Evolutionary conservation across 2,888 invertebrate species (phyloP), one percentile per base, ranked within the genome.

Genomic region (Coenonympha arcania): DNA sequence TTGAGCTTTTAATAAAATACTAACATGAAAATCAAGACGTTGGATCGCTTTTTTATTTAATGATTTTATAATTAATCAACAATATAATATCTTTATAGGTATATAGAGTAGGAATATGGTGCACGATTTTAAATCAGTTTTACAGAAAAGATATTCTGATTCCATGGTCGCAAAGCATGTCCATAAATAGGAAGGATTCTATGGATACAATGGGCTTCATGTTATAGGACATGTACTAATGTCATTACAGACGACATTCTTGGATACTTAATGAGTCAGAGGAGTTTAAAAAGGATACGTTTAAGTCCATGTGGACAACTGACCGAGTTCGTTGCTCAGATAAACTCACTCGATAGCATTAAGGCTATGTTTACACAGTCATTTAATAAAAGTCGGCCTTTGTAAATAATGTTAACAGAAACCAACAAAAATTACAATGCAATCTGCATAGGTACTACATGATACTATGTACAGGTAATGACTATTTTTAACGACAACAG

Each of bases 271-370:
- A 51, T 52, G 52, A 58, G 48, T 56, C 52, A 55, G 34, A 40
- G 30, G n/a, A 43, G 30, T 42, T 79, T 75, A 74, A 80, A 76
- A 79, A 79, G 79, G 78, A 78, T 69, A 66, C 67, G 64, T 60
- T 57, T 64, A 68, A 66, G 63, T 62, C 58, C 60, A 56, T 60
- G 50, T 65, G 71, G 63, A 65, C 71, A 68, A 74, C 65, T 78
- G 78, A 75, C 79, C 77, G 78, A 74, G 72, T 79, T 68, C 62
- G 65, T 62, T 64, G 59, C 43, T 55, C 62, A 70, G 64, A 68
- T 68, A 71, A 56, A 58, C 64, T 69, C 15, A 13, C 37, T 37
- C 8, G 19, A 66, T 56, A 30, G 46, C 15, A 28, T 37, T 42
- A 41, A 45, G 28, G 37, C 19, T 36, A 6, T 8, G 24, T 5